Percentiles rank a stretch among this genome's conserved stretches.
Evolutionary conservation across 1,140 invertebrate genomes (phyloP).

Genomic region (Macrocentrus cingulum): DNA sequence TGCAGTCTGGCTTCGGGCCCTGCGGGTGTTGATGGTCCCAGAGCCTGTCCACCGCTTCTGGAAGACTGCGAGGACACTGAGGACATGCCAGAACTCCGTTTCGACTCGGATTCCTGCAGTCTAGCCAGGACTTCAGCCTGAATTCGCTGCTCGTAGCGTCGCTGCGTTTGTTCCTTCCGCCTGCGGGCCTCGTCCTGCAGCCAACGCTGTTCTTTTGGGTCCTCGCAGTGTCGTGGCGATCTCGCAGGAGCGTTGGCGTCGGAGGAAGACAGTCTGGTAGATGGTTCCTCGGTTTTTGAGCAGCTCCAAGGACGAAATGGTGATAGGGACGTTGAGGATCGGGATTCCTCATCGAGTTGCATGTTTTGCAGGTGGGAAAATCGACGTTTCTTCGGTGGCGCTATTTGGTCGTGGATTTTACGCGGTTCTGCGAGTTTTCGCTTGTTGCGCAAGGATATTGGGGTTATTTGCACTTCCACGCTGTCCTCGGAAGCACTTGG

Average conservation of each 20-base stretch:
- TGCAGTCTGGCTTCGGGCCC: constrained; percentile 42
- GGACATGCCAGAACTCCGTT: constrained; percentile 34
- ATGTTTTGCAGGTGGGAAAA: constrained; percentile 52
- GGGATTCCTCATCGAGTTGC: constrained; percentile 30
- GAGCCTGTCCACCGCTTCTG: not conserved
- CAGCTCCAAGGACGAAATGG: constrained; percentile 23
- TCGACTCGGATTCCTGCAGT: constrained; percentile 31
- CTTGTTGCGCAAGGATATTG: constrained; percentile 65
- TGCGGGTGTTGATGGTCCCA: constrained; percentile 9
- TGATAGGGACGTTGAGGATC: constrained; percentile 25
- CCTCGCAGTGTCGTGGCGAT: constrained; percentile 19
- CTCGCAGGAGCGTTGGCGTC: constrained; percentile 35
- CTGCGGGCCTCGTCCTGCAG: constrained; percentile 20
- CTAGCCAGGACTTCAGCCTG: constrained; percentile 28
- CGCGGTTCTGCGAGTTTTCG: constrained; percentile 73
- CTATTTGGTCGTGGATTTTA: constrained; percentile 55
- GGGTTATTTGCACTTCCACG: constrained; percentile 66
- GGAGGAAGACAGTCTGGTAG: not conserved
- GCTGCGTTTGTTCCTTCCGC: constrained; percentile 26
- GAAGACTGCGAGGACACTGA: constrained; percentile 13
- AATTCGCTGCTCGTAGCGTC: constrained; percentile 31
- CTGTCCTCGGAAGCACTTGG: constrained; percentile 75
- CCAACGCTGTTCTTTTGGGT: constrained; percentile 24
- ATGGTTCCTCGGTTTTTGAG: not conserved
- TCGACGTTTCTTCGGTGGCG: constrained; percentile 70